Evolutionary conservation across 2,888 invertebrate species (phyloP).

Genomic region (Agrochola litura): DNA sequence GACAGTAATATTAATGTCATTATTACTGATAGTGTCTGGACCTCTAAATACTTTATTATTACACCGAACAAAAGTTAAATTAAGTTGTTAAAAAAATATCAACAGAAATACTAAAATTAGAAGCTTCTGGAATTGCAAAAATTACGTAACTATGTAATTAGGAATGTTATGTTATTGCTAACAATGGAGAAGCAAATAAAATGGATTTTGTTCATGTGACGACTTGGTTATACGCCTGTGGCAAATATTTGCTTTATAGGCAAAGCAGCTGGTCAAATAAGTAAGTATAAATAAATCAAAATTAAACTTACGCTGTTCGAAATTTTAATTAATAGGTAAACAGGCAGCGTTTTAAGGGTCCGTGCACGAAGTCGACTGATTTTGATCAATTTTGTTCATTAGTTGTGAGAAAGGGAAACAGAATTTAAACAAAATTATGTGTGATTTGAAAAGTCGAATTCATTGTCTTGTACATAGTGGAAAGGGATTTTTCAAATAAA

Average conservation of each 20-base stretch:
- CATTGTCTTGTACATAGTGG: no score
- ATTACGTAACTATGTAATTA: constrained; percentile 26
- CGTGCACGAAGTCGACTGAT: no score
- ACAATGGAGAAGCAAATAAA: constrained; percentile 23
- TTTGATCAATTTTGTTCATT: no score
- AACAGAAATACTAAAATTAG: not conserved
- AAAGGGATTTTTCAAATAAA: no score
- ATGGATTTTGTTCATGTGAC: not conserved
- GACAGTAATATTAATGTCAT: no score
- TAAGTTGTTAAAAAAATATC: not conserved
- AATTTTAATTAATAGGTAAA: not conserved
- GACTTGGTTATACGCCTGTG: not conserved
- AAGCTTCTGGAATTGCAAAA: constrained; percentile 17
- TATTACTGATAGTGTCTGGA: no score
- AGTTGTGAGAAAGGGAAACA: no score
- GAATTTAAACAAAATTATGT: no score
- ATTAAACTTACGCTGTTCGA: not conserved
- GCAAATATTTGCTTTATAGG: constrained; percentile 7
- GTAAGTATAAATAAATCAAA: not conserved
- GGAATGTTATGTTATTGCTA: constrained; percentile 2
- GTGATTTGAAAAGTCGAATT: no score
- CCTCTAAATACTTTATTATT: no score
- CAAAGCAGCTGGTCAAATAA: constrained; percentile 6
- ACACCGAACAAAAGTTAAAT: not conserved
- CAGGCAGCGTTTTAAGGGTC: not conserved